Conservation (phyloP, 2,113 vertebrate genomes). For the Tichodroma muraria region DNA sequence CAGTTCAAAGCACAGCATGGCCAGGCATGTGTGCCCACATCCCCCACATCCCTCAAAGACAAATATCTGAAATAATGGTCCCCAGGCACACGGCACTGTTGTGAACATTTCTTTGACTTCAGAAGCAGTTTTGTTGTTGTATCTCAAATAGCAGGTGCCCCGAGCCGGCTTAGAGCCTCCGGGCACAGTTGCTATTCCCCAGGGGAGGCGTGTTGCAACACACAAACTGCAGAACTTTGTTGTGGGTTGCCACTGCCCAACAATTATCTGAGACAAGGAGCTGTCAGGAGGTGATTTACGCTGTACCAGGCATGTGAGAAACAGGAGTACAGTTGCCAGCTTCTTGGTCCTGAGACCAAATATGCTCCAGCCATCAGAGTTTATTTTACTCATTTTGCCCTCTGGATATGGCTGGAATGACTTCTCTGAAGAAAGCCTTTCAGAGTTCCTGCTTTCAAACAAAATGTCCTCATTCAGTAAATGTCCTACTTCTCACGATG, state of each 20-base stretch:
- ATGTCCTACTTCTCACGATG: background rate
- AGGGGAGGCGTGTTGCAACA: background rate
- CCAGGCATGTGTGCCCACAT: background rate
- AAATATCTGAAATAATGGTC: background rate
- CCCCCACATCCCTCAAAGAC: background rate
- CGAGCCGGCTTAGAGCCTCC: background rate
- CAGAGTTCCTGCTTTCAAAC: conserved; percentile 2
- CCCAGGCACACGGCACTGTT: background rate
- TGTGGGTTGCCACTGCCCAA: conserved; percentile 37
- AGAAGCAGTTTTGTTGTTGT: conserved; percentile 25
- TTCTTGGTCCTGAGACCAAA: conserved; percentile 16
- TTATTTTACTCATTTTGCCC: conserved; percentile 10
- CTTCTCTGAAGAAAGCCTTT: conserved; percentile 15
- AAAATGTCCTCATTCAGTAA: background rate
- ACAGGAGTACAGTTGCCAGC: background rate
- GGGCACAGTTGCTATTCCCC: background rate
- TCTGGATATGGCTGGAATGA: conserved; percentile 15
- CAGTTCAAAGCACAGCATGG: background rate
- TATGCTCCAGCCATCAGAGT: conserved; percentile 23
- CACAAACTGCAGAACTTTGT: conserved; percentile 18
- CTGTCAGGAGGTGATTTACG: conserved; percentile 44
- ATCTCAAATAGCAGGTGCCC: conserved; percentile 34
- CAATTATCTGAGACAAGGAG: conserved; percentile 5
- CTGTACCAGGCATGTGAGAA: background rate
- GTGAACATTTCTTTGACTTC: conserved; percentile 50